These are phyloP conservation scores for Cyprichromis sp. DNA, from an alignment of 2,113 vertebrate genomes.

Conservation along the genomic window DNA sequence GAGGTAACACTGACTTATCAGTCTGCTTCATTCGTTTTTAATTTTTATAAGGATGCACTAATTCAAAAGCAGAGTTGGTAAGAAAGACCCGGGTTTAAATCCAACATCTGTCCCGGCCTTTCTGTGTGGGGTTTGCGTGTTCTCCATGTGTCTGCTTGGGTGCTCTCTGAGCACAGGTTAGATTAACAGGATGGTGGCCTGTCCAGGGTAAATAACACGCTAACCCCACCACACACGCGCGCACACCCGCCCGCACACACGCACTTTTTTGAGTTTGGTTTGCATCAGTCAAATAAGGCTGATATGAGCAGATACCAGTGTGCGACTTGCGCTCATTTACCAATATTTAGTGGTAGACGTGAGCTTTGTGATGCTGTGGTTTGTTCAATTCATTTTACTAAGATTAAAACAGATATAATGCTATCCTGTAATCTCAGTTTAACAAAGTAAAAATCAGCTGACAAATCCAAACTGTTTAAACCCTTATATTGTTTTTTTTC, in stretches of 20 bases:
- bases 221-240: neutral
- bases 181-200: accelerated
- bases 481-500: accelerated
- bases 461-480: accelerated
- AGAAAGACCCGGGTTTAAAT: neutral
- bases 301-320: neutral
- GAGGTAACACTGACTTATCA: slow-evolving; percentile 20
- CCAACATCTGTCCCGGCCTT: neutral
- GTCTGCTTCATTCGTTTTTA: accelerated
- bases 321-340: accelerated
- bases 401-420: accelerated
- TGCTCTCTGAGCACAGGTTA: accelerated
- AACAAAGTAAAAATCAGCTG: neutral
- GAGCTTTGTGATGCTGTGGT: neutral
- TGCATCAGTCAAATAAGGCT: neutral
- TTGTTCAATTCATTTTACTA: accelerated
- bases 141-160: accelerated
- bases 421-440: neutral
- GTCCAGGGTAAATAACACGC: accelerated
- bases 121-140: neutral
- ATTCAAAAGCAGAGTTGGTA: neutral
- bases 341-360: neutral
- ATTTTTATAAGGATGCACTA: accelerated
- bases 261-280: neutral
- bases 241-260: too few species aligned